Conservation (phyloP, 1,140 invertebrate species). For the Nebria ingens region DNA sequence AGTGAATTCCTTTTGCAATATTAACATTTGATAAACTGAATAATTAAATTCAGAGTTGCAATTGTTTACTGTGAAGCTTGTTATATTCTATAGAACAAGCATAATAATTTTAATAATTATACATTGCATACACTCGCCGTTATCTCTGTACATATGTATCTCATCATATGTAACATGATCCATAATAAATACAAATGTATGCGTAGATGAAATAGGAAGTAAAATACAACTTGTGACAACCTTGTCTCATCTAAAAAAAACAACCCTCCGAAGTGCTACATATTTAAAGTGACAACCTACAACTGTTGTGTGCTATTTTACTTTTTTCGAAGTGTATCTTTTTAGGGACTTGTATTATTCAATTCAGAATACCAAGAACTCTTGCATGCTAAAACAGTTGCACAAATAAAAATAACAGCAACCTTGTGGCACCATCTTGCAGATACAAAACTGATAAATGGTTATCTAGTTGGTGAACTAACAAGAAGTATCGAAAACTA, state of each 20-base stretch:
- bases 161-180: background rate
- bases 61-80: no score
- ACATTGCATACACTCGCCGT: no score
- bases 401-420: no score
- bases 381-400: no score
- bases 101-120: no score
- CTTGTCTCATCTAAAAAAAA: background rate
- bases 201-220: background rate
- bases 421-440: no score
- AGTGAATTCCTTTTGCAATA: no score
- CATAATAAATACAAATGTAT: background rate
- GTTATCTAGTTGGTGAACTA: background rate
- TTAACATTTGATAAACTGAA: no score
- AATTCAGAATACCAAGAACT: no score
- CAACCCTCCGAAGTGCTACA: background rate
- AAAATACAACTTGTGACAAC: background rate
- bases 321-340: background rate
- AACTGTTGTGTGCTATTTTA: background rate
- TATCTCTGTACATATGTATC: background rate
- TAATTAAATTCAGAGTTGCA: no score
- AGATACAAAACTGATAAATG: slow-evolving; percentile 1
- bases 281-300: slow-evolving; percentile 9
- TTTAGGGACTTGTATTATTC: background rate
- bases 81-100: no score
- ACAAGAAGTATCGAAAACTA: slow-evolving; percentile 1